Percentiles rank a stretch among this genome's conserved stretches.
Conservation (phyloP, 1,140 invertebrate species). For the Ostrea edulis region DNA sequence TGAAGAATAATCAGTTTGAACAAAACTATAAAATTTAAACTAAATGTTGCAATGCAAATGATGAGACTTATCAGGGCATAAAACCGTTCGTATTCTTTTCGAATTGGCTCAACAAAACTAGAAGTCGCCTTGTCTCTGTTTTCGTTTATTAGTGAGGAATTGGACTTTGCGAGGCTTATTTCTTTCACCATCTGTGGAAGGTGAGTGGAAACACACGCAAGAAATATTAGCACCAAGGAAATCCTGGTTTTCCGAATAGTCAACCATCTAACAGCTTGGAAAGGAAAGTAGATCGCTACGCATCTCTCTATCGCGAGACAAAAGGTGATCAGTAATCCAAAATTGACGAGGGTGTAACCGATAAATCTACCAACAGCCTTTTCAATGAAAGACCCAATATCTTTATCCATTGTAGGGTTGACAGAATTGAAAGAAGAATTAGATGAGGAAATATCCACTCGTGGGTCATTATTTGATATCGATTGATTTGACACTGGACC, state of each 20-base stretch:
- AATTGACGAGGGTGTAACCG: conserved; percentile 29
- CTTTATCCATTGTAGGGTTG: neutral
- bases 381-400: conserved; percentile 18
- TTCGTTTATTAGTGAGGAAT: neutral
- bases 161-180: neutral
- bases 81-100: conserved; percentile 43
- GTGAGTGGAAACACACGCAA: conserved; percentile 16
- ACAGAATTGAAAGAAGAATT: neutral
- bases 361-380: conserved; percentile 40
- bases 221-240: neutral
- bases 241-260: conserved; percentile 38
- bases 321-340: conserved; percentile 41
- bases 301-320: conserved; percentile 46
- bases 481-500: conserved; percentile 17
- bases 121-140: neutral
- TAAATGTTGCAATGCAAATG: conserved; percentile 37
- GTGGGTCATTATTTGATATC: conserved; percentile 25
- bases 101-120: conserved; percentile 11
- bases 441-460: neutral
- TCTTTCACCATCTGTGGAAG: conserved; percentile 40
- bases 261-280: conserved; percentile 15
- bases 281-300: conserved; percentile 39
- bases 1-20: conserved; percentile 35
- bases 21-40: conserved; percentile 35
- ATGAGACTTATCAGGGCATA: conserved; percentile 38